Evolutionary conservation across 2,888 invertebrate genomes (phyloP).

Genomic region (Synergus gifuensis): DNA sequence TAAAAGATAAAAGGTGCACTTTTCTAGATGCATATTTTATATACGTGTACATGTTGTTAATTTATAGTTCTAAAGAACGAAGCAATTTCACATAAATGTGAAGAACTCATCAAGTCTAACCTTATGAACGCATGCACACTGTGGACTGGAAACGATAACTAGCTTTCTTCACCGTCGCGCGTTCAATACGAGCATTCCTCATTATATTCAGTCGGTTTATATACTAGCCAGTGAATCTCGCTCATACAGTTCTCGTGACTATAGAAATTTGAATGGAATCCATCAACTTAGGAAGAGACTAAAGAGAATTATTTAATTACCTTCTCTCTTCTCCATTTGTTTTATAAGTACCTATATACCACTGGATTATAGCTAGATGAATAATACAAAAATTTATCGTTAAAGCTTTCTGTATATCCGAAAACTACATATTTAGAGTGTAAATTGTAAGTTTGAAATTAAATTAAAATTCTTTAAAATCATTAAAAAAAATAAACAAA

Average conservation of each 20-base stretch:
- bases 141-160: background rate
- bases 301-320: no score
- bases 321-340: no score
- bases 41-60: background rate
- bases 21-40: background rate
- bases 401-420: no score
- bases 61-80: conserved; percentile 13
- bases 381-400: no score
- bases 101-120: conserved; percentile 31
- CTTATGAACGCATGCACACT: background rate
- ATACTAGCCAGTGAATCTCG: background rate
- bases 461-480: no score
- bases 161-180: background rate
- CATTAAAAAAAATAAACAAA: no score
- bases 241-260: background rate
- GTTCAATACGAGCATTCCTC: background rate
- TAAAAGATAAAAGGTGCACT: background rate
- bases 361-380: no score
- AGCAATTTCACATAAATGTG: conserved; percentile 1
- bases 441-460: no score
- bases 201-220: background rate
- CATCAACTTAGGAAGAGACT: no score
- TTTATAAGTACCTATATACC: no score
- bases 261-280: background rate
- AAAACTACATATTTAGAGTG: no score